Evolutionary conservation across 2,888 invertebrate genomes (phyloP).

Genomic region (Apodemia duryi): DNA sequence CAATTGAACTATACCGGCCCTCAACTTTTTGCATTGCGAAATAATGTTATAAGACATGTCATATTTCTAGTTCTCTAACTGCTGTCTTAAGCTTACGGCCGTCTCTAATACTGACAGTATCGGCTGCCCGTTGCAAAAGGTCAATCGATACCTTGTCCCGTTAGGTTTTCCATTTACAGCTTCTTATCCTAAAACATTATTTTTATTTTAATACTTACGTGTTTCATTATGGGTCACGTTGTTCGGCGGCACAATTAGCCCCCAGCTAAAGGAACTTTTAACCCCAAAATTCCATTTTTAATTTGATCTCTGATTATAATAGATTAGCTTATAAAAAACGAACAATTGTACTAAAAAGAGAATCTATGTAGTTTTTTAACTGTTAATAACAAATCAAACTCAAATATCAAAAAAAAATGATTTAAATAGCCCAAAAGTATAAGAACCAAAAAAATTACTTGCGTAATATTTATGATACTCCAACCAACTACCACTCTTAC

Average conservation of each 20-base stretch:
- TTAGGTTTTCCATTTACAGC: background rate
- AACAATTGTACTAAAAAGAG: no score
- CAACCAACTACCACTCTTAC: no score
- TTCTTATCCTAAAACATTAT: background rate
- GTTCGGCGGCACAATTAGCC: background rate
- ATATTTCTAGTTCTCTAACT: background rate
- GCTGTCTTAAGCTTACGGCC: background rate
- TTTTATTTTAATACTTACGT: background rate
- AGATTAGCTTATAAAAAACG: no score
- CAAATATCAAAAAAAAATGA: no score
- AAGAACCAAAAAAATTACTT: no score
- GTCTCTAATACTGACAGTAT: slow-evolving; percentile 14
- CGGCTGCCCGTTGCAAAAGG: slow-evolving; percentile 16
- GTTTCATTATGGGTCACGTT: background rate
- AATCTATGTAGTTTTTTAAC: no score
- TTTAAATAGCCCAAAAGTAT: no score
- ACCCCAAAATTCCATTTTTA: background rate
- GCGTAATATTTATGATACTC: no score
- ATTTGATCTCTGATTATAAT: background rate
- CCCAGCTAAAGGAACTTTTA: background rate
- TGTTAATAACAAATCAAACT: no score
- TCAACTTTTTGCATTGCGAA: background rate
- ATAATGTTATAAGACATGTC: slow-evolving; percentile 8
- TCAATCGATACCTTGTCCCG: slow-evolving; percentile 13
- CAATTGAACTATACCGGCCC: background rate